Evolutionary conservation across 2,113 vertebrate species (phyloP).

Genomic region (Pteronura brasiliensis): DNA sequence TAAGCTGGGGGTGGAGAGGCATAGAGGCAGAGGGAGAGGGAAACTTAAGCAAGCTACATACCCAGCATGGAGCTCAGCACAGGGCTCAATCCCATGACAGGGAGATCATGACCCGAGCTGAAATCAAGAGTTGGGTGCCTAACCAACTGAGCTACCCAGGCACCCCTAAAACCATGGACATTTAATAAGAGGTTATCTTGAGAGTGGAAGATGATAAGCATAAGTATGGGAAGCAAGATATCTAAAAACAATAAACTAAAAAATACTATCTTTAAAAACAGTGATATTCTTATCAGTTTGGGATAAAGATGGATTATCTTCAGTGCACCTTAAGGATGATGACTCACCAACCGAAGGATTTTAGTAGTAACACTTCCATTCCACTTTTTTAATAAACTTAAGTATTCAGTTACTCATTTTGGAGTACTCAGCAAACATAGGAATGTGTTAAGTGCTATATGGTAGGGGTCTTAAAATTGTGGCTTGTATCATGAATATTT

Average conservation of each 20-base stretch:
- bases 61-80: neutral
- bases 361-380: neutral
- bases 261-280: neutral
- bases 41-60: neutral
- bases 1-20: neutral
- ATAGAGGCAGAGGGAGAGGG: neutral
- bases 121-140: neutral
- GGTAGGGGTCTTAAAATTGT: slow-evolving; percentile 15
- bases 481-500: neutral
- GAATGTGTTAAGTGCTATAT: neutral
- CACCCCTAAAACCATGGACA: neutral
- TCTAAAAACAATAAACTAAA: neutral
- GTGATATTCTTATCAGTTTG: neutral
- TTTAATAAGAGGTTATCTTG: neutral
- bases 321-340: neutral
- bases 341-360: neutral
- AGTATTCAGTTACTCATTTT: neutral
- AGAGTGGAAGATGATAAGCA: neutral
- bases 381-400: slow-evolving; percentile 6
- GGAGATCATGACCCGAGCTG: neutral
- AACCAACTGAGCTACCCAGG: neutral
- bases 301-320: neutral
- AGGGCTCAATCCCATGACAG: neutral
- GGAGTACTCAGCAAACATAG: neutral
- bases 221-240: neutral